Percentiles rank a stretch among this genome's conserved stretches.
These are phyloP conservation scores for Apamea monoglypha DNA, from an alignment of 2,888 invertebrate species.

Conservation along the genomic window DNA sequence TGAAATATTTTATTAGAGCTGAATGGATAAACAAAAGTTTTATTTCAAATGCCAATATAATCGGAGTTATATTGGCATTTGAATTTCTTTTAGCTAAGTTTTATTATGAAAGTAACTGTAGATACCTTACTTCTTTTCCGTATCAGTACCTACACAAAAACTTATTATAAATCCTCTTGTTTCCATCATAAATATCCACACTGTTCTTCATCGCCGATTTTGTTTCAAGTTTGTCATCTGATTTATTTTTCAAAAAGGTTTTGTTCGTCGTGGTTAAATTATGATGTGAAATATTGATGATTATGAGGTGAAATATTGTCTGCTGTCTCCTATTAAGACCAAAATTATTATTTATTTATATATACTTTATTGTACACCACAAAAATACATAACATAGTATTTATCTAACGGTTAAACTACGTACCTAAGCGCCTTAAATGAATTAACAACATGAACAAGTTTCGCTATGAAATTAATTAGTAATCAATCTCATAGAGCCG, in stretches of 20 bases:
- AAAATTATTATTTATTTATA: constrained; percentile 14
- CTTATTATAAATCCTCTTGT: neutral
- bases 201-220: neutral
- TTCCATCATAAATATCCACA: neutral
- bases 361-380: no score
- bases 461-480: constrained; percentile 38
- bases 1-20: constrained; percentile 2
- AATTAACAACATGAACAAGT: constrained; percentile 27
- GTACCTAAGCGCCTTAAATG: constrained; percentile 36
- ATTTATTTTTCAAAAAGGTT: neutral
- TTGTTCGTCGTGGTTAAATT: neutral
- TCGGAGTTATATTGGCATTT: no score
- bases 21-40: neutral
- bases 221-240: neutral
- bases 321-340: neutral
- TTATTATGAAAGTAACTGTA: neutral
- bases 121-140: neutral
- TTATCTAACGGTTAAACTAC: neutral
- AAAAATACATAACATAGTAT: no score
- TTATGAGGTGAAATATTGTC: neutral
- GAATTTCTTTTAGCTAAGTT: no score
- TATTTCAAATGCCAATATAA: neutral
- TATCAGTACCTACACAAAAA: neutral
- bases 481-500: constrained; percentile 27
- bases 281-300: no score